Conservation (phyloP, 2,113 vertebrate species). For the Loxodonta africana region DNA sequence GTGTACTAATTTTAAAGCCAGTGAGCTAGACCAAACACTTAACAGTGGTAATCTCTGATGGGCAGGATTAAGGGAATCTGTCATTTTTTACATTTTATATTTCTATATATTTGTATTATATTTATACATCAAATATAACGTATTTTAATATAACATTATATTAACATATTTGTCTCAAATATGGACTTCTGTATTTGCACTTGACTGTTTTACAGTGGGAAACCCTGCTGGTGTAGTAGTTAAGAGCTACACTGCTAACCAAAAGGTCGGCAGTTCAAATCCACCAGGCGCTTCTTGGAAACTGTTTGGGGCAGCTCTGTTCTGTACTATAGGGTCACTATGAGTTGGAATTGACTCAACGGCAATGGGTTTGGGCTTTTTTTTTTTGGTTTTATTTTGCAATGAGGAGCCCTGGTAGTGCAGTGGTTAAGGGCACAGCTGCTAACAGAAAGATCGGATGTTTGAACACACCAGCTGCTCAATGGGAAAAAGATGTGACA, state of each 20-base stretch:
- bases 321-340: neutral
- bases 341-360: neutral
- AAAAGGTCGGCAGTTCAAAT: too few relatives aligned
- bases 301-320: neutral
- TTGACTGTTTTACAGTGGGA: slow-evolving; percentile 20
- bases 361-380: neutral
- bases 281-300: too few relatives aligned
- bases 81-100: slow-evolving; percentile 44
- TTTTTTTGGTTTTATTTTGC: neutral
- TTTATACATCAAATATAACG: neutral
- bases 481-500: too few relatives aligned
- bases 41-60: neutral
- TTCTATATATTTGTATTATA: neutral
- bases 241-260: too few relatives aligned
- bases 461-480: too few relatives aligned
- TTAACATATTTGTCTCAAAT: neutral
- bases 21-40: slow-evolving; percentile 10
- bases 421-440: too few relatives aligned
- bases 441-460: too few relatives aligned
- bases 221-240: neutral
- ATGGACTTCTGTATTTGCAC: slow-evolving; percentile 37
- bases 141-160: neutral
- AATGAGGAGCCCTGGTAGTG: neutral
- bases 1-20: neutral
- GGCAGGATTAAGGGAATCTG: neutral